Conservation (phyloP, 2,113 vertebrate species). For the Caranx ignobilis region DNA sequence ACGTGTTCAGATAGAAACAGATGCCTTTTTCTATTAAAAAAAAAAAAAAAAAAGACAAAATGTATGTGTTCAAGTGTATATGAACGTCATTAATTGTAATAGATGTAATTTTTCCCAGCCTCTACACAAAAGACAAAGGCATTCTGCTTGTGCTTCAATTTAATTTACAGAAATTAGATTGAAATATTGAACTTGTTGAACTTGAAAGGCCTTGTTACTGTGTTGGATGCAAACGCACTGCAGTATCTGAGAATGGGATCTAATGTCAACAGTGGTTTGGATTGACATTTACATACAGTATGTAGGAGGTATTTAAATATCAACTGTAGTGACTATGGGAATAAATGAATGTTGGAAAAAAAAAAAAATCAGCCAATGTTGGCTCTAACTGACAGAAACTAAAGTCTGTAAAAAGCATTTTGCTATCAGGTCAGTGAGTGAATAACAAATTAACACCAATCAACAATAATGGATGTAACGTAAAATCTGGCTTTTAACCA, state of each 20-base stretch:
- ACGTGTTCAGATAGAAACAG: constrained; percentile 24
- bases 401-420: constrained; percentile 1
- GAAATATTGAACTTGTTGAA: constrained; percentile 2
- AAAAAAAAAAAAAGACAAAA: constrained; percentile 24
- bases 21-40: neutral
- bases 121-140: constrained; percentile 10
- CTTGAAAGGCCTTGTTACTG: constrained; percentile 33
- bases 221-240: constrained; percentile 21
- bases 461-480: constrained; percentile 9
- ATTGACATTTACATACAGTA: constrained; percentile 66
- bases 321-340: constrained; percentile 12
- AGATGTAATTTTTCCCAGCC: neutral
- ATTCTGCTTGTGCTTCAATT: constrained; percentile 26
- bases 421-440: neutral
- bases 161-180: constrained; percentile 48
- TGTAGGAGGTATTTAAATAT: constrained; percentile 63
- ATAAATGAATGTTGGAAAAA: constrained; percentile 24
- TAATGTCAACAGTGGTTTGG: constrained; percentile 63
- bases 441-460: constrained; percentile 20
- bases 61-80: constrained; percentile 58
- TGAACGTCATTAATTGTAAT: constrained; percentile 56
- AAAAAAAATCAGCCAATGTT: constrained; percentile 11
- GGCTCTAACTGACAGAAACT: neutral
- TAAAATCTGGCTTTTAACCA: constrained; percentile 11
- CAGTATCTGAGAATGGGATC: constrained; percentile 42